These are phyloP conservation scores for Macrobrachium nipponense DNA, from an alignment of 1,140 invertebrate genomes.

Conservation along the genomic window DNA sequence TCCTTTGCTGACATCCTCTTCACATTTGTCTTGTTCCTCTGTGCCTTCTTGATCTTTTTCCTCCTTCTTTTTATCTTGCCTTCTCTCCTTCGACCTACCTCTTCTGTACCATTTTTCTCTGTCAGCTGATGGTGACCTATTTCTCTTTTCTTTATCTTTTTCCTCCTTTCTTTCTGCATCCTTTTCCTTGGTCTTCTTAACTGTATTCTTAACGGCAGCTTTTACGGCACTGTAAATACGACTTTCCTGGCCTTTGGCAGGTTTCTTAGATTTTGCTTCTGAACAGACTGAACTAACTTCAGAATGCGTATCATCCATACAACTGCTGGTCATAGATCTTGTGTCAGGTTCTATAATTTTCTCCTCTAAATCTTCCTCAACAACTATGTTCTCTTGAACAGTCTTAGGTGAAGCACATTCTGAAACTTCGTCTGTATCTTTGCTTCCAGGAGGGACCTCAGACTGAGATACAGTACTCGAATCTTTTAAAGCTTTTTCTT, in stretches of 20 bases:
- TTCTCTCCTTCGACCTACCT: conserved; percentile 59
- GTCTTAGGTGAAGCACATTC: neutral
- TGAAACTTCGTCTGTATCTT: neutral
- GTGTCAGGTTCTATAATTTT: conserved; percentile 26
- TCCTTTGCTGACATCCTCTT: conserved; percentile 1
- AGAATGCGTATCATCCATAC: conserved; percentile 47
- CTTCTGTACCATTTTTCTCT: conserved; percentile 62
- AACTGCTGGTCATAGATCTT: conserved; percentile 42
- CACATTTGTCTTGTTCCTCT: conserved; percentile 12
- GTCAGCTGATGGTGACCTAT: conserved; percentile 57
- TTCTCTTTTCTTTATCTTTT: conserved; percentile 41
- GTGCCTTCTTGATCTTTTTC: conserved; percentile 25
- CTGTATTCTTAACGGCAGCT: conserved; percentile 63
- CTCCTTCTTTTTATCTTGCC: conserved; percentile 42
- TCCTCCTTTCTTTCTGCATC: conserved; percentile 61
- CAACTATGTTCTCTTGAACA: neutral
- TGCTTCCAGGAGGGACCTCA: neutral
- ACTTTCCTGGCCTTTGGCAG: conserved; percentile 29
- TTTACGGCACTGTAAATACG: conserved; percentile 61
- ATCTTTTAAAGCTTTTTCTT: neutral
- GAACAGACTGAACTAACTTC: conserved; percentile 59
- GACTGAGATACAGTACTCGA: neutral
- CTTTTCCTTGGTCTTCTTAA: conserved; percentile 64
- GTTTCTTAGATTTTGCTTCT: conserved; percentile 40
- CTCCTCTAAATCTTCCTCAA: conserved; percentile 17